Base-by-base conservation (phyloP, 2,888 invertebrate species). In the Mesorhabditis spiculigera region DNA sequence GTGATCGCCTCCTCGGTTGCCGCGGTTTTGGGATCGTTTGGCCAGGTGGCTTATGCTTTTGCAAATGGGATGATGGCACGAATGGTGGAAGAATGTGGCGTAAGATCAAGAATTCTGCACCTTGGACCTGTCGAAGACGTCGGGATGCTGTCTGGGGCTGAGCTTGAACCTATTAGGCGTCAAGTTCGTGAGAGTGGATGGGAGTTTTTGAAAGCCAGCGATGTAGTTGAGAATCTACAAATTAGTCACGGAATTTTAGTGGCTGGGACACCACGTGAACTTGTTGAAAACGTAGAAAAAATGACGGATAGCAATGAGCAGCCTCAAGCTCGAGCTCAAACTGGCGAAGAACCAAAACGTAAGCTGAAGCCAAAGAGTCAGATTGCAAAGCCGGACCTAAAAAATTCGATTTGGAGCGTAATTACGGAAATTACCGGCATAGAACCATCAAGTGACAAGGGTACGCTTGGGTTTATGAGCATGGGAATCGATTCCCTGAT, bases 401-500 rank as follows among this genome's bases (percentile, higher is more conserved):
- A 67, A n/a, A 43, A 43, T 0, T 68, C 64, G 4, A 73, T 81
- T n/a, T 70, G 71, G 42, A 62, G 71, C 4, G 72, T 82, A 16
- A 71, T 81, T 10, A 28, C 41, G 5, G 71, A 81, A 44, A 68
- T 80, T 5, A 74, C 78, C 10, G 83, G 83, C 13, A 68, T 83
- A 16, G 63, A 65, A 6, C 63, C 73, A 8, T 69, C 76, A 6
- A 28, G 43, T 0, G 63, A 67, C 8, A 68, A 74, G 42, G 64
- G 6, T 43, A 68, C 77, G 5, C 66, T 71, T n/a, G 81, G 82
- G 0, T 78, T 84, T 61, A 84, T 83, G 82, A 73, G 76, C 41
- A 70, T 84, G 42, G 84, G 84, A 61, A 73, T 84, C 50, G 84
- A 84, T 63, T 84, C 83, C 5, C 64, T 84, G 62, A 79, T 81